These are phyloP conservation scores for Pectinophora gossypiella DNA, from an alignment of 1,140 invertebrate species.

Conservation along the genomic window DNA sequence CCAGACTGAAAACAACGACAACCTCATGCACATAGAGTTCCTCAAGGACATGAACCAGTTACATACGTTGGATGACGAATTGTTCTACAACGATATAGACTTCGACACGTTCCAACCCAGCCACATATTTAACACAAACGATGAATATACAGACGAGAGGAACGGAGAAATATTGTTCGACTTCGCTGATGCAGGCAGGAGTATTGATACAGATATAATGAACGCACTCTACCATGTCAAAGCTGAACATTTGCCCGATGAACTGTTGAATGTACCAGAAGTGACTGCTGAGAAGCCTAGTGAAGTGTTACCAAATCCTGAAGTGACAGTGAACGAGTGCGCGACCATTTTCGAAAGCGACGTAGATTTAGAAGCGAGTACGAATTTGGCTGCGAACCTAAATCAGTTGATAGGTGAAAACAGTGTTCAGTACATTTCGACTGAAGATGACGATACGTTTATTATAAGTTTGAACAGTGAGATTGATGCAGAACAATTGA, in stretches of 20 bases:
- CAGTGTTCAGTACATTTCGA: slow-evolving; percentile 64
- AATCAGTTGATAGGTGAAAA: slow-evolving; percentile 68
- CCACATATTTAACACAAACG: slow-evolving; percentile 52
- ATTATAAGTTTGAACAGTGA: slow-evolving; percentile 68
- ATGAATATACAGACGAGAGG: slow-evolving; percentile 46
- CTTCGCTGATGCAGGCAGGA: slow-evolving; percentile 37
- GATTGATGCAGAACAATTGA: slow-evolving; percentile 61
- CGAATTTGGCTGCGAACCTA: slow-evolving; percentile 61
- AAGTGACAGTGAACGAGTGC: slow-evolving; percentile 50
- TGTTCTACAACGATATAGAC: slow-evolving; percentile 60
- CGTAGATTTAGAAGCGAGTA: slow-evolving; percentile 63
- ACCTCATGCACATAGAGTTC: slow-evolving; percentile 58
- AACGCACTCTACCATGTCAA: slow-evolving; percentile 48
- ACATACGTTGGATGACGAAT: slow-evolving; percentile 54
- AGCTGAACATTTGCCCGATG: slow-evolving; percentile 47
- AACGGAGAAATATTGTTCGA: slow-evolving; percentile 54
- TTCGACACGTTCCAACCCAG: slow-evolving; percentile 56
- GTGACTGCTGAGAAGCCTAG: slow-evolving; percentile 20
- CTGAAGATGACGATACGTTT: slow-evolving; percentile 68
- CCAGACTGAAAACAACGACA: slow-evolving; percentile 30
- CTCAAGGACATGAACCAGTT: slow-evolving; percentile 62
- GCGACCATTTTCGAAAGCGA: slow-evolving; percentile 67
- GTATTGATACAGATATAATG: slow-evolving; percentile 59
- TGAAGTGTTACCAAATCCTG: slow-evolving; percentile 17
- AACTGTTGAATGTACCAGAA: slow-evolving; percentile 43